These are phyloP conservation scores for Tholera decimalis DNA, from an alignment of 2,888 invertebrate genomes.

Conservation along the genomic window DNA sequence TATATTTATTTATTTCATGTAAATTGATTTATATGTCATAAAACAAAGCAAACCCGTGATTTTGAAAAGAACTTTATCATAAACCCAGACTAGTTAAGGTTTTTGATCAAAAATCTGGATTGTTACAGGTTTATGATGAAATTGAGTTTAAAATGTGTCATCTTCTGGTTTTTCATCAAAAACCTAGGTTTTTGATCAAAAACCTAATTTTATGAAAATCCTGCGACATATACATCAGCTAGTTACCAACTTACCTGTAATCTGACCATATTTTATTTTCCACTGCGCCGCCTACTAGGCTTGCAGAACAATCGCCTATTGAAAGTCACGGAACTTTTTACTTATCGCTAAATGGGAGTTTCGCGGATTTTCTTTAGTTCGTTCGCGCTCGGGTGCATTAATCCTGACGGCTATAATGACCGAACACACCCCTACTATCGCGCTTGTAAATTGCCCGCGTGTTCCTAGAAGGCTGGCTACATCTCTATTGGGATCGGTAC, in stretches of 20 bases:
- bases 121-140: too few species aligned
- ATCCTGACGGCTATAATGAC: constrained; percentile 76
- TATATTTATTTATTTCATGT: too few species aligned
- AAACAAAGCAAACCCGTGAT: too few species aligned
- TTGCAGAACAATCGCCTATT: constrained; percentile 71
- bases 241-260: constrained; percentile 11
- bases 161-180: too few species aligned
- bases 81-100: too few species aligned
- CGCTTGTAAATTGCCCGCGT: constrained; percentile 76
- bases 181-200: too few species aligned
- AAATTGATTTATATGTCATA: too few species aligned
- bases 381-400: constrained; percentile 68
- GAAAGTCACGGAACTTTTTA: constrained; percentile 62
- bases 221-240: too few species aligned
- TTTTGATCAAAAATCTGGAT: too few species aligned
- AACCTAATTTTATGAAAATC: too few species aligned
- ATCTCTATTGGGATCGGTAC: constrained; percentile 81
- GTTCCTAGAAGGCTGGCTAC: constrained; percentile 72
- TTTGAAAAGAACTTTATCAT: too few species aligned
- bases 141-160: too few species aligned
- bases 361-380: constrained; percentile 64
- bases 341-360: constrained; percentile 57
- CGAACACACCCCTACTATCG: constrained; percentile 80
- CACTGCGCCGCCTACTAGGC: constrained; percentile 45
- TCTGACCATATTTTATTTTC: constrained; percentile 45